These are phyloP conservation scores for Drosophila infuscata DNA, from an alignment of 2,888 invertebrate species.

Conservation along the genomic window DNA sequence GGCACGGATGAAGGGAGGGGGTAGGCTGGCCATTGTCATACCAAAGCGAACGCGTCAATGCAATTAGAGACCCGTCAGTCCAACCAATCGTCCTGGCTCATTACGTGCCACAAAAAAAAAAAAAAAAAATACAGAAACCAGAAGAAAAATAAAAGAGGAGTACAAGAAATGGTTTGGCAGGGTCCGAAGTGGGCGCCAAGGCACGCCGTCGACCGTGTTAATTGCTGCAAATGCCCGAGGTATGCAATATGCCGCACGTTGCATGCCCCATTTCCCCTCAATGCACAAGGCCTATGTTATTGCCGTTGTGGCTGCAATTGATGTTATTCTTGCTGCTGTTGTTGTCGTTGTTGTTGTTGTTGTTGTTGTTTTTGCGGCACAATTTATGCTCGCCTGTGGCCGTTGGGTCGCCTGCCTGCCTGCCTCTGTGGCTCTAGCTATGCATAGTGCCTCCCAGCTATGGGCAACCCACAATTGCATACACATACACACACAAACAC, in stretches of 20 bases:
- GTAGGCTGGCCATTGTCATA: slow-evolving; percentile 42
- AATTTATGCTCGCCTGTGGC: slow-evolving; percentile 68
- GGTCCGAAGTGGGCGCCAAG: slow-evolving; percentile 76
- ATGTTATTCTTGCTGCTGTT: slow-evolving; percentile 29
- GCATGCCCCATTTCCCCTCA: slow-evolving; percentile 4
- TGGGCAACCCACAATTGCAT: slow-evolving; percentile 21
- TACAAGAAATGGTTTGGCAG: slow-evolving; percentile 42
- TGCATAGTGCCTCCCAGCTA: slow-evolving; percentile 29
- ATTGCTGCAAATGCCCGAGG: slow-evolving; percentile 79
- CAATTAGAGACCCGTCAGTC: slow-evolving; percentile 63
- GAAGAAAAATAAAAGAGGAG: neutral
- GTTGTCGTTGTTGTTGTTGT: slow-evolving; percentile 31
- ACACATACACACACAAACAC: slow-evolving; percentile 6
- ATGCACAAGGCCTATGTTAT: slow-evolving; percentile 13
- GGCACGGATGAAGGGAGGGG: neutral
- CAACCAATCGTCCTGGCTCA: slow-evolving; percentile 69
- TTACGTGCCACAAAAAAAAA: slow-evolving; percentile 69
- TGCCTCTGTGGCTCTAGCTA: slow-evolving; percentile 15
- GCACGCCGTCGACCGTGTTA: slow-evolving; percentile 77
- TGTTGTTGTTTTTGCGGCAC: slow-evolving; percentile 40
- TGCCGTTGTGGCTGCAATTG: slow-evolving; percentile 46
- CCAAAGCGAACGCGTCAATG: slow-evolving; percentile 72
- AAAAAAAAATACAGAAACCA: slow-evolving; percentile 27
- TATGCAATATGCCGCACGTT: slow-evolving; percentile 58
- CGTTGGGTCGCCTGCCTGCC: slow-evolving; percentile 7